phyloP scores from a whole-genome alignment of 2,797 vertebrate genomes.

The Hippocampus kuda region DNA sequence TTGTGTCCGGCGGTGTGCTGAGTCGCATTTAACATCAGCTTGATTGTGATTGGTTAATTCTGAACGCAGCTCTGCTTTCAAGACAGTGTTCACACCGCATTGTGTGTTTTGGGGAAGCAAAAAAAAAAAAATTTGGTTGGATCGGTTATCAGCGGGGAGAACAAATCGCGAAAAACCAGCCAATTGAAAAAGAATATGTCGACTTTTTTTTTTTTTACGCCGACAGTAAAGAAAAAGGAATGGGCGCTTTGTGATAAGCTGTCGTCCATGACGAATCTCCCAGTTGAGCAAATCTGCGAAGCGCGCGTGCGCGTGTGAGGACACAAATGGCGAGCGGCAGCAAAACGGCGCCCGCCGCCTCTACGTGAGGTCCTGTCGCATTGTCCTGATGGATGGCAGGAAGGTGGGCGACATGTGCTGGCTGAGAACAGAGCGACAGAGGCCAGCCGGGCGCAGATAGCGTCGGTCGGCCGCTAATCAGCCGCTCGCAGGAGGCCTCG shows the following conservation, averaged over 20 bases:
- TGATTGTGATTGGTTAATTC: background rate
- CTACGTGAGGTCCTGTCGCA: constrained; percentile 45
- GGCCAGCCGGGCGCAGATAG: constrained; percentile 50
- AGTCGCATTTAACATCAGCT: background rate
- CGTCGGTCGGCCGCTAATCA: constrained; percentile 46
- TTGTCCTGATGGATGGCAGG: constrained; percentile 53
- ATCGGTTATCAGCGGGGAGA: no score
- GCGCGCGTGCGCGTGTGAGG: no score
- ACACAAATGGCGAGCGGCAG: no score
- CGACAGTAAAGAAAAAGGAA: no score
- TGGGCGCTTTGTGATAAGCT: no score
- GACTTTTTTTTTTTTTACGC: no score
- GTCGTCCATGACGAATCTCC: no score
- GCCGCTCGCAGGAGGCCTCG: constrained; percentile 18
- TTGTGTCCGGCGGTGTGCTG: background rate
- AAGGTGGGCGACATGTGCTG: constrained; percentile 35
- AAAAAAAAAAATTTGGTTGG: no score
- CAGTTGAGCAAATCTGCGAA: background rate
- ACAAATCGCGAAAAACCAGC: no score
- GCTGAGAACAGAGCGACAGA: constrained; percentile 41
- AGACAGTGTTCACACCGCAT: no score
- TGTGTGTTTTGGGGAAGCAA: no score
- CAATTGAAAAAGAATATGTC: no score
- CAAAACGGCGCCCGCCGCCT: constrained; percentile 16
- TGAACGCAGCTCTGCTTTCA: background rate